phyloP scores from a whole-genome alignment of 2,888 invertebrate species.

The Willowsia nigromaculata region DNA sequence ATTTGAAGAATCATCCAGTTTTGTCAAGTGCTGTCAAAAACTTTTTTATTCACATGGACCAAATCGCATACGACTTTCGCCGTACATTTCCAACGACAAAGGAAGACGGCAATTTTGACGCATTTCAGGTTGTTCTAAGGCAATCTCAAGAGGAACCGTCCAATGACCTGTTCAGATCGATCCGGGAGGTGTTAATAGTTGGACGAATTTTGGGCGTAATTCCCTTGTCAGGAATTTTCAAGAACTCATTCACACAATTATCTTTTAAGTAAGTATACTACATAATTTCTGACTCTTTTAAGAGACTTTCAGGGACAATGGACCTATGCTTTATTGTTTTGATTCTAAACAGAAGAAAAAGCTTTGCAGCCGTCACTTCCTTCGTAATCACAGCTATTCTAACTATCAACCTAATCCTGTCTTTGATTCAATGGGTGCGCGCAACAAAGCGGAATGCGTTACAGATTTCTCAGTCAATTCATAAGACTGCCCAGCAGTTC shows the following conservation, averaged over 20 bases:
- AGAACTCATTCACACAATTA: constrained; percentile 32
- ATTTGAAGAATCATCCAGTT: background rate
- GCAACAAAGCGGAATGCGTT: constrained; percentile 40
- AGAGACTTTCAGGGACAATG: too few species aligned
- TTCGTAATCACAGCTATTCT: constrained; percentile 14
- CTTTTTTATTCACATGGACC: constrained; percentile 30
- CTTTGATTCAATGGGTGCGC: constrained; percentile 7
- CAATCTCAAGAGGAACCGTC: background rate
- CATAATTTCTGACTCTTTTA: too few species aligned
- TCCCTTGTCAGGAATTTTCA: constrained; percentile 73
- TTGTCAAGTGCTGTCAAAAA: background rate
- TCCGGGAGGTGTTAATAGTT: constrained; percentile 69
- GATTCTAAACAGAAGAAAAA: background rate
- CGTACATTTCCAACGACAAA: constrained; percentile 7
- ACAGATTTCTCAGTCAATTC: constrained; percentile 47
- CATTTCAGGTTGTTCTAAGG: constrained; percentile 31
- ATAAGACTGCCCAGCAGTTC: constrained; percentile 32
- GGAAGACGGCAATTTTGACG: constrained; percentile 6
- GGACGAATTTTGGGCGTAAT: constrained; percentile 74
- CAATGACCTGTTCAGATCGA: constrained; percentile 54
- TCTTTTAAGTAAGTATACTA: constrained; percentile 40
- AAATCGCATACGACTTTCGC: constrained; percentile 24
- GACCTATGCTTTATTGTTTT: background rate
- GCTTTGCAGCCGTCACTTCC: constrained; percentile 10
- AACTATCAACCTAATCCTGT: constrained; percentile 39